A percentile compares a stretch with the other conserved stretches of the same genome.
Evolutionary conservation across 64 coral and sea anemone genomes (phyloP).

Genomic region (Trachythela sp.): DNA sequence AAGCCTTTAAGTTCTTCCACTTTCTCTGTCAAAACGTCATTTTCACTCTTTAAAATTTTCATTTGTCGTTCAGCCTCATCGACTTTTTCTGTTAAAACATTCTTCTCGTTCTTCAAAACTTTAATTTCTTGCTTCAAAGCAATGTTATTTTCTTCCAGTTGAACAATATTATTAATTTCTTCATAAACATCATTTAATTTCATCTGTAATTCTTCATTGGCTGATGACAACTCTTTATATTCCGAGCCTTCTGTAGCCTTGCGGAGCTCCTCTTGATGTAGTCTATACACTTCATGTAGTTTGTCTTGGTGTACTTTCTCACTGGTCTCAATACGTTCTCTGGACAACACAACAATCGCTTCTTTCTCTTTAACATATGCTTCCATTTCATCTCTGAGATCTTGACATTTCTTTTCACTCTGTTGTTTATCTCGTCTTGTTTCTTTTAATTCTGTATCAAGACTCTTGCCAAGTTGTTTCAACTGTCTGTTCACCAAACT

Average conservation of each 20-base stretch:
- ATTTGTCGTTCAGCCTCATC: not conserved
- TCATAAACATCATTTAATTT: slow-evolving; percentile 2
- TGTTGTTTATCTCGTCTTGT: not conserved
- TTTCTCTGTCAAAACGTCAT: not conserved
- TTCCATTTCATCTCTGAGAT: not conserved
- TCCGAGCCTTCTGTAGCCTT: not conserved
- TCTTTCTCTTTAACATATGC: not conserved
- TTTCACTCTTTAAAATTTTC: not conserved
- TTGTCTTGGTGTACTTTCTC: not conserved
- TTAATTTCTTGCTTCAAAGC: not conserved
- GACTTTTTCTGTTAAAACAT: not conserved
- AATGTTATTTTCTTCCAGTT: not conserved
- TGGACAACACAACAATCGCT: not conserved
- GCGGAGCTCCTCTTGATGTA: not conserved
- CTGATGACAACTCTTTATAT: not conserved
- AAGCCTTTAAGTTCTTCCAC: not conserved
- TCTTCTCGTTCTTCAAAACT: not conserved
- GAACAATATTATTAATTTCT: not conserved
- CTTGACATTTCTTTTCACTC: slow-evolving; percentile 25
- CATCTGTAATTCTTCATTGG: not conserved
- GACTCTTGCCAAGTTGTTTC: slow-evolving; percentile 7
- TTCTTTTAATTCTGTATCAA: not conserved
- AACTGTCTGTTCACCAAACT: not conserved
- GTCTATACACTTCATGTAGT: not conserved
- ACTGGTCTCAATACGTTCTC: not conserved